Percentiles rank a stretch among this genome's conserved stretches.
Conservation (phyloP, 2,888 invertebrate species). For the Zaprionus obscuricornis region DNA sequence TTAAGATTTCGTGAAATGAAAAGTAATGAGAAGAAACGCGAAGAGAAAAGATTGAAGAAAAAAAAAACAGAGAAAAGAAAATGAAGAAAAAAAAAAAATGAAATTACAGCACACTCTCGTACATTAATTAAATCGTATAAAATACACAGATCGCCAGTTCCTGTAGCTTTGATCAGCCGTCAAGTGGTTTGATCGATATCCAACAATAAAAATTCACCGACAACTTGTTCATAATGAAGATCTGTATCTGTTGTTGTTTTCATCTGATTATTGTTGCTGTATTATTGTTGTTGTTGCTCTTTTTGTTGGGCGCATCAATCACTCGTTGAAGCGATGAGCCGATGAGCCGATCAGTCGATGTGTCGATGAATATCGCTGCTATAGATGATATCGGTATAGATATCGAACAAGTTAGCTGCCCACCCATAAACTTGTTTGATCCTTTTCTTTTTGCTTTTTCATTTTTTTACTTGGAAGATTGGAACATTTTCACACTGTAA, state of each 20-base stretch:
- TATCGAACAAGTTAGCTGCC: slow-evolving; percentile 45
- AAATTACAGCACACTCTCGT: slow-evolving; percentile 30
- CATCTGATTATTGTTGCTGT: slow-evolving; percentile 17
- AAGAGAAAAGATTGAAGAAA: too few species aligned
- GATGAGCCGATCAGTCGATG: background rate
- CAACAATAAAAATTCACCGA: slow-evolving; percentile 68
- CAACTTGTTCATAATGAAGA: slow-evolving; percentile 29
- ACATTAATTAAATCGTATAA: slow-evolving; percentile 69
- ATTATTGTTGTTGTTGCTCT: slow-evolving; percentile 44
- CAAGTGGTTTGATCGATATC: slow-evolving; percentile 74
- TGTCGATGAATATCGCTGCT: background rate
- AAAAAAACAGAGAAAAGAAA: background rate
- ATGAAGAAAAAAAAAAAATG: background rate
- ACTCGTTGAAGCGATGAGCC: slow-evolving; percentile 45
- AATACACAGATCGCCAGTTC: slow-evolving; percentile 52
- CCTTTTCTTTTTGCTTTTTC: slow-evolving; percentile 42
- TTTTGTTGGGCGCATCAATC: slow-evolving; percentile 69
- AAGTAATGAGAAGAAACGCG: too few species aligned
- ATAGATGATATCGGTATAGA: background rate
- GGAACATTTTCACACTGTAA: slow-evolving; percentile 73
- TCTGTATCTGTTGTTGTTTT: background rate
- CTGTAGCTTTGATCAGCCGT: slow-evolving; percentile 71
- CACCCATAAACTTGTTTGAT: slow-evolving; percentile 79
- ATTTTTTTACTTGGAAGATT: slow-evolving; percentile 59
- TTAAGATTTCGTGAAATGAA: too few species aligned